Conservation (phyloP, 2,888 invertebrate species). For the Rhimphoctona megacephalus region DNA sequence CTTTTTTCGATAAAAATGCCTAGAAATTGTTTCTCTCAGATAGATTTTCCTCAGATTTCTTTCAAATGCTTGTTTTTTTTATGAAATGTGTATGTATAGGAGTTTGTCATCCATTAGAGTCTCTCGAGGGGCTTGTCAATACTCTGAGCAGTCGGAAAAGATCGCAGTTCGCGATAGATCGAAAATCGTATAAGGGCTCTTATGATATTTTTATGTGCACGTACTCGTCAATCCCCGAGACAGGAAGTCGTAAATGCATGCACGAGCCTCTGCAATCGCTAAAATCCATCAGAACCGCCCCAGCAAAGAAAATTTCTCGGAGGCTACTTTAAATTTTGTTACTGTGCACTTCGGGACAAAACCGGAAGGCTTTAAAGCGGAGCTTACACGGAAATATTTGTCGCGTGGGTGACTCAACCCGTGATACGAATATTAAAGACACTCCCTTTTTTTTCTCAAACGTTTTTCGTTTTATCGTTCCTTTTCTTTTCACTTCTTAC, state of each 20-base stretch:
- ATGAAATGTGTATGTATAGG: neutral
- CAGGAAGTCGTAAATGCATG: slow-evolving; percentile 70
- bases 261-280: slow-evolving; percentile 63
- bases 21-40: neutral
- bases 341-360: slow-evolving; percentile 11
- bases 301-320: slow-evolving; percentile 5
- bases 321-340: slow-evolving; percentile 19
- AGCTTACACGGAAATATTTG: slow-evolving; percentile 36
- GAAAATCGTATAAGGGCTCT: slow-evolving; percentile 28
- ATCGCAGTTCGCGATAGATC: slow-evolving; percentile 27
- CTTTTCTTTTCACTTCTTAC: slow-evolving; percentile 28
- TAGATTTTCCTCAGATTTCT: neutral
- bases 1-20: slow-evolving; percentile 1
- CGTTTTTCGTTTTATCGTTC: slow-evolving; percentile 18
- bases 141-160: slow-evolving; percentile 7
- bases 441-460: slow-evolving; percentile 34
- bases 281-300: slow-evolving; percentile 63
- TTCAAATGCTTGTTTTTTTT: neutral
- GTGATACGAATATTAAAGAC: slow-evolving; percentile 64
- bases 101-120: neutral
- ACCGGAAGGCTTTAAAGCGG: slow-evolving; percentile 57
- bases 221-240: slow-evolving; percentile 30
- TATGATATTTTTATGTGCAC: slow-evolving; percentile 17
- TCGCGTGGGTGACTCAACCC: slow-evolving; percentile 48
- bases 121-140: neutral